Conservation (phyloP, 1,140 invertebrate genomes). For the Pseudomyrmex concolor region DNA sequence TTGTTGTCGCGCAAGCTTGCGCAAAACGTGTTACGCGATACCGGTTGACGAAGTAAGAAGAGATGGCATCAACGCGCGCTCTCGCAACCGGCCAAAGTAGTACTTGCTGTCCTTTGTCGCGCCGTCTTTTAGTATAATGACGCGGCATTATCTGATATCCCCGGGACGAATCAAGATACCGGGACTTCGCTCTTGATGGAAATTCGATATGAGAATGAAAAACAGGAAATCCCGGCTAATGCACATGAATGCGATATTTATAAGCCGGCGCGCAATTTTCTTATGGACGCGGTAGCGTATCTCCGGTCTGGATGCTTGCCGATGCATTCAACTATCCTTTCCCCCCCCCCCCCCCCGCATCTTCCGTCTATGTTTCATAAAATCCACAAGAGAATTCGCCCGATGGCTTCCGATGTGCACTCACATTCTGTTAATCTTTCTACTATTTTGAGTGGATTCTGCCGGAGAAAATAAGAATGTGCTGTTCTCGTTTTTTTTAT, state of each 20-base stretch:
- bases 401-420: not conserved
- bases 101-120: conserved; percentile 67
- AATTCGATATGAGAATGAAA: conserved; percentile 62
- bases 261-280: conserved; percentile 42
- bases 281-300: conserved; percentile 21
- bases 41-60: conserved; percentile 66
- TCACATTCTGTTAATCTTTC: not conserved
- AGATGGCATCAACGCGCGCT: conserved; percentile 50
- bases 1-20: conserved; percentile 63
- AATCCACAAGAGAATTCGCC: not conserved
- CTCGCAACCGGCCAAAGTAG: conserved; percentile 58
- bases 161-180: conserved; percentile 41
- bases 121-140: conserved; percentile 63
- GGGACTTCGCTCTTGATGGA: conserved; percentile 67
- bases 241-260: conserved; percentile 37
- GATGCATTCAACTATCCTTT: conserved; percentile 14
- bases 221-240: conserved; percentile 27
- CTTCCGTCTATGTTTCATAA: not conserved
- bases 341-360: too few relatives aligned
- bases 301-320: conserved; percentile 13
- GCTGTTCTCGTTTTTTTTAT: not conserved
- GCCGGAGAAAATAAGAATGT: not conserved
- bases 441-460: conserved; percentile 1
- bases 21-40: conserved; percentile 67
- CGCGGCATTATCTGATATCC: conserved; percentile 57